A percentile compares a stretch with the other conserved stretches of the same genome.
These are phyloP conservation scores for Symphodus melops DNA, from an alignment of 2,113 vertebrate genomes.

Conservation along the genomic window DNA sequence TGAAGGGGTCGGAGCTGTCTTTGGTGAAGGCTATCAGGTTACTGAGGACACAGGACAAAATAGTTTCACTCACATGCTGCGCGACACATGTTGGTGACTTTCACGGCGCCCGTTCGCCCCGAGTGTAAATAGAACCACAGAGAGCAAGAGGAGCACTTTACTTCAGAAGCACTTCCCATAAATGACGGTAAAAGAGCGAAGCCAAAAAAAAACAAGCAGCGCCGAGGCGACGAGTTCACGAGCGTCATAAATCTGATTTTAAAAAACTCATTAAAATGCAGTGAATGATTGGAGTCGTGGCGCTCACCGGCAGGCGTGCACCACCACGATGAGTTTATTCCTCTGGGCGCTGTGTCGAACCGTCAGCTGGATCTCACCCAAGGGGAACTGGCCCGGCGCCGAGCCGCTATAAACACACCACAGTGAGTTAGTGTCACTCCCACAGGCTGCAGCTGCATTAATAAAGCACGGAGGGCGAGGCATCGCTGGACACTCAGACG, in stretches of 20 bases:
- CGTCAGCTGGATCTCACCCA: constrained; percentile 96
- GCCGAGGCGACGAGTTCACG: too few species aligned
- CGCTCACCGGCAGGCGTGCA: constrained; percentile 93
- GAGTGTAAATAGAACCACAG: too few species aligned
- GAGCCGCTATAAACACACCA: constrained; percentile 86
- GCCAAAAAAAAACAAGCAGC: too few species aligned
- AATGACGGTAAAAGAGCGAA: neutral
- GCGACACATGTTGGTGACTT: constrained; percentile 10
- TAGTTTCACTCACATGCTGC: constrained; percentile 45
- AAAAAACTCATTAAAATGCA: constrained; percentile 3
- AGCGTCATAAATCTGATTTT: neutral
- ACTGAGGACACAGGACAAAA: constrained; percentile 75
- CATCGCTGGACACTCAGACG: neutral
- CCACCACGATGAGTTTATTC: constrained; percentile 96
- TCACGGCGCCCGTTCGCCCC: neutral
- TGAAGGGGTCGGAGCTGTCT: constrained; percentile 93
- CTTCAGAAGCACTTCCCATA: neutral
- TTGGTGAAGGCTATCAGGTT: constrained; percentile 95
- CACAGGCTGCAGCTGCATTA: constrained; percentile 12
- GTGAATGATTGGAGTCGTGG: neutral
- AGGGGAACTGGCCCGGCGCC: constrained; percentile 86
- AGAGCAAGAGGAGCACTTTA: neutral
- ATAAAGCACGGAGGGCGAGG: neutral
- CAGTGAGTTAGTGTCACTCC: constrained; percentile 43
- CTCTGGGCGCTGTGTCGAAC: constrained; percentile 95